phyloP scores from a whole-genome alignment of 1,140 invertebrate species.

The Lepidurus packardi region DNA sequence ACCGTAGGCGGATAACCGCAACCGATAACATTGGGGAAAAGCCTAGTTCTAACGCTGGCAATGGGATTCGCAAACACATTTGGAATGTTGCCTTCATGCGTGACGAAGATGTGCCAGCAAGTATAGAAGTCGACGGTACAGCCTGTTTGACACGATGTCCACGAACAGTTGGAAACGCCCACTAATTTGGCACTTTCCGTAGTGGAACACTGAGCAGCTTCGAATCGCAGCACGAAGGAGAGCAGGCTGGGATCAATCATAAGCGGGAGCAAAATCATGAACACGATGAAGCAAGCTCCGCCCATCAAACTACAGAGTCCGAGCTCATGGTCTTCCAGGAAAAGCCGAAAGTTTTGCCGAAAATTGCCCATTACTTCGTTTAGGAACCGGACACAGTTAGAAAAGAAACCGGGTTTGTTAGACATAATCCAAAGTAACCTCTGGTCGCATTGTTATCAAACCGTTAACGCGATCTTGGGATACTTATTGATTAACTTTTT shows the following conservation, averaged over 20 bases:
- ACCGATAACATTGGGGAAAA: conserved; percentile 43
- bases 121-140: conserved; percentile 42
- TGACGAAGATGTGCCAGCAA: conserved; percentile 42
- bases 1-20: conserved; percentile 43
- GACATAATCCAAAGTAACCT: neutral
- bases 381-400: neutral
- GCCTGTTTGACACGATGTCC: conserved; percentile 43
- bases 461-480: too few relatives aligned
- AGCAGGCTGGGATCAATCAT: conserved; percentile 41
- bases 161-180: conserved; percentile 42
- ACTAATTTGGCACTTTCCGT: conserved; percentile 37
- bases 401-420: neutral
- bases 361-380: conserved; percentile 23
- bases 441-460: too few relatives aligned
- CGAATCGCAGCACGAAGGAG: conserved; percentile 40
- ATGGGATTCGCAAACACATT: conserved; percentile 13
- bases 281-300: conserved; percentile 32
- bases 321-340: conserved; percentile 30
- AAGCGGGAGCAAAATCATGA: conserved; percentile 31
- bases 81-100: conserved; percentile 37
- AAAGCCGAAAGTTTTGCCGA: conserved; percentile 8
- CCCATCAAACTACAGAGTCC: conserved; percentile 34
- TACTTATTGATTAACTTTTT: too few relatives aligned
- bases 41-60: conserved; percentile 30
- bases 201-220: conserved; percentile 40